These are phyloP conservation scores for Paralinhomoeus sp. DNA, from an alignment of 2,888 invertebrate genomes.

Conservation along the genomic window DNA sequence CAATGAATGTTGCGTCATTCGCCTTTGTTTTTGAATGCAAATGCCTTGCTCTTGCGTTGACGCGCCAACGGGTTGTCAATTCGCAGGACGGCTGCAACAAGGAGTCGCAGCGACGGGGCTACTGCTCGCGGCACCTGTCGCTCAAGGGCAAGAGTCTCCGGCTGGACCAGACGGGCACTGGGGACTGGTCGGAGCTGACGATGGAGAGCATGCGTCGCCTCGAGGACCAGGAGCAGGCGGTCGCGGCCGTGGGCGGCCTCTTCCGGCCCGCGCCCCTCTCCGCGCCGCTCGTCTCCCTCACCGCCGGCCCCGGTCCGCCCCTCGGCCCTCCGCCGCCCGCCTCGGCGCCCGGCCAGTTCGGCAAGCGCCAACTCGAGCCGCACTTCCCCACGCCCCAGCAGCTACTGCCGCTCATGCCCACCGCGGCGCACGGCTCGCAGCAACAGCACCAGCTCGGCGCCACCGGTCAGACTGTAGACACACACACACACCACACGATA, in stretches of 20 bases:
- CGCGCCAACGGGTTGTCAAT: constrained; percentile 39
- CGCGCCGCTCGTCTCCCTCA: background rate
- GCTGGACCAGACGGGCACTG: constrained; percentile 7
- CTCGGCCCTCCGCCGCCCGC: too few species aligned
- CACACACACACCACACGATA: too few species aligned
- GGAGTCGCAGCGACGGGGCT: constrained; percentile 88
- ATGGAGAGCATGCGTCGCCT: too few species aligned
- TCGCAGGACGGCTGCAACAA: constrained; percentile 50
- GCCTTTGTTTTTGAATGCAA: too few species aligned
- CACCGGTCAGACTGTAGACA: too few species aligned
- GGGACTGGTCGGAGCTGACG: background rate
- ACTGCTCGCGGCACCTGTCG: constrained; percentile 82
- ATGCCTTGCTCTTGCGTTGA: background rate
- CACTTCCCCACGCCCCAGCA: constrained; percentile 16
- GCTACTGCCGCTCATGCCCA: constrained; percentile 17
- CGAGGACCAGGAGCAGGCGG: too few species aligned
- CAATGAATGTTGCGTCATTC: too few species aligned
- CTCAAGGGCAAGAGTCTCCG: constrained; percentile 36
- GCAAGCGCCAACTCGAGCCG: background rate
- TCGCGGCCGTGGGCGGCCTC: background rate
- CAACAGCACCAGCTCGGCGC: too few species aligned
- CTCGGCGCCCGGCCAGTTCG: too few species aligned
- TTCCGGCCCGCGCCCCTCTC: background rate
- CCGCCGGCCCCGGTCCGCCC: background rate
- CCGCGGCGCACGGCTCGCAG: too few species aligned